phyloP scores from a whole-genome alignment of 2,113 vertebrate species.

The Aix galericulata region DNA sequence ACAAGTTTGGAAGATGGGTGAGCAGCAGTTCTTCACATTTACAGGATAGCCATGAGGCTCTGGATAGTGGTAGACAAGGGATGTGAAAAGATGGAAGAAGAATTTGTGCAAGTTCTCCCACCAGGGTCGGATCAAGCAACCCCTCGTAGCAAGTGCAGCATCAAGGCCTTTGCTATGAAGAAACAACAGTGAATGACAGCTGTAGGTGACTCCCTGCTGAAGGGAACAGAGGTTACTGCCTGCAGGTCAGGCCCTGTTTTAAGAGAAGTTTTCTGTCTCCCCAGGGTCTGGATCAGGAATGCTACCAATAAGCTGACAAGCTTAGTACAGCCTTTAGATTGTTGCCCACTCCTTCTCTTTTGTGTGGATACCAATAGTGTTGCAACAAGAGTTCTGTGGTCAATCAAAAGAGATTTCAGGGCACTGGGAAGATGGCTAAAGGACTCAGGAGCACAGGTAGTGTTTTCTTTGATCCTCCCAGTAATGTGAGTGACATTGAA shows the following conservation, averaged over 20 bases:
- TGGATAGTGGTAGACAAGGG: not conserved
- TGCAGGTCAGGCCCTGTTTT: not conserved
- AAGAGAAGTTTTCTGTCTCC: not conserved
- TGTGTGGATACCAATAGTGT: too few relatives aligned
- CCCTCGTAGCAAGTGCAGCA: not conserved
- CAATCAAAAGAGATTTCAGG: too few relatives aligned
- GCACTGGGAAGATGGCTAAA: too few relatives aligned
- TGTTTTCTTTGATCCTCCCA: not conserved
- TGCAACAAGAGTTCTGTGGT: too few relatives aligned
- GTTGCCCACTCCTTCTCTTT: too few relatives aligned
- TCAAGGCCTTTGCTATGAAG: not conserved
- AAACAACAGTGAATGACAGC: not conserved
- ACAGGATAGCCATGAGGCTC: not conserved
- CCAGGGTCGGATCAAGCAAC: not conserved
- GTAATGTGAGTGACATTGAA: not conserved
- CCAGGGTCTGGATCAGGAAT: not conserved
- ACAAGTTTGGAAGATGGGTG: not conserved
- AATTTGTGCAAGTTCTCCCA: not conserved
- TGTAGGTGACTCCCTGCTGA: not conserved
- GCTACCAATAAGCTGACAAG: too few relatives aligned
- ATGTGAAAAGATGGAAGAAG: not conserved
- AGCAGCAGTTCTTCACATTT: not conserved
- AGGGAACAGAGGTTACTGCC: not conserved
- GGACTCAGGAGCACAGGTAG: too few relatives aligned
- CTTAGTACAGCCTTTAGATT: too few relatives aligned